phyloP scores from a whole-genome alignment of 2,888 invertebrate genomes.

The Galerucella pusilla region DNA sequence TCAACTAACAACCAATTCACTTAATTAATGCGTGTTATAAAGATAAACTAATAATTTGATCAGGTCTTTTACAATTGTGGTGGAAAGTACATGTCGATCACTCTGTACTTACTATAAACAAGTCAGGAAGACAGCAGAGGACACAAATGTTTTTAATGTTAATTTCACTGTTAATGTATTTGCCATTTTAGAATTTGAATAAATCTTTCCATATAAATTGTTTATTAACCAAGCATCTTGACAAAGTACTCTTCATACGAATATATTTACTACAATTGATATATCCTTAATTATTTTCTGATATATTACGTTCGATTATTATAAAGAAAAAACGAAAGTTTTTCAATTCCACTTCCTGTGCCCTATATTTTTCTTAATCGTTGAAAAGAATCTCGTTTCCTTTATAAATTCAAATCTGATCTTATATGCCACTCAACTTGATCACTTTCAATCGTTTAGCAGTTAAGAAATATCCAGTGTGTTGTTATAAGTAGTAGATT shows the following conservation, averaged over 20 bases:
- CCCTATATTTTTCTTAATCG: slow-evolving; percentile 31
- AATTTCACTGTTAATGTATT: too few relatives aligned
- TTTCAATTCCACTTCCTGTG: slow-evolving; percentile 26
- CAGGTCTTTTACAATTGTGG: neutral
- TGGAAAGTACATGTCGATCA: too few relatives aligned
- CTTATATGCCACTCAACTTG: slow-evolving; percentile 33
- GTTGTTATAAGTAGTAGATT: slow-evolving; percentile 28
- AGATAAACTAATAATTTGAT: neutral
- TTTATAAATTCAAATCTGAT: slow-evolving; percentile 29
- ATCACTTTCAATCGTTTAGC: slow-evolving; percentile 28
- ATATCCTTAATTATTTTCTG: neutral
- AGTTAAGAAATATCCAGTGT: slow-evolving; percentile 32
- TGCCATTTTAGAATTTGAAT: too few relatives aligned
- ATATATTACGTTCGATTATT: slow-evolving; percentile 11
- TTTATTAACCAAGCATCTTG: too few relatives aligned
- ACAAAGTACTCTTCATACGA: too few relatives aligned
- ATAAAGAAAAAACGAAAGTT: slow-evolving; percentile 21
- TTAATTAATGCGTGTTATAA: neutral
- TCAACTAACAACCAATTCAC: neutral
- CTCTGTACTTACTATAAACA: too few relatives aligned
- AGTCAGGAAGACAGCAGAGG: too few relatives aligned
- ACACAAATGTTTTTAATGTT: too few relatives aligned
- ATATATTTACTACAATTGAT: too few relatives aligned
- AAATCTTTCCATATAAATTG: too few relatives aligned
- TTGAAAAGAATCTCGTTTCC: slow-evolving; percentile 29